Conservation (phyloP, 2,888 invertebrate genomes). For the Odontocolon sp. region DNA sequence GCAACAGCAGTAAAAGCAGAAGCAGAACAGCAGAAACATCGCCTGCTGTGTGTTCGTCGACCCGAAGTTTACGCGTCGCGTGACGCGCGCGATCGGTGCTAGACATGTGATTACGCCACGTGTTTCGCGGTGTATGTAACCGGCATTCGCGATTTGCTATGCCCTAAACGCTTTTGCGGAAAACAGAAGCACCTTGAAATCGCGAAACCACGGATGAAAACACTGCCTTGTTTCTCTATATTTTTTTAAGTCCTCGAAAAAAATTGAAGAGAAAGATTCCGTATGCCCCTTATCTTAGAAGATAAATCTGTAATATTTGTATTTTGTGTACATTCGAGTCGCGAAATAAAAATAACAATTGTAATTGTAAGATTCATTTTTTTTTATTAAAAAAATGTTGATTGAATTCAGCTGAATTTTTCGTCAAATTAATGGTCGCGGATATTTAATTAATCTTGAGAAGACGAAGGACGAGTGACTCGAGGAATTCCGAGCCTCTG, state of each 20-base stretch:
- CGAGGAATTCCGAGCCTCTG: too few species aligned
- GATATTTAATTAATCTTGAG: too few species aligned
- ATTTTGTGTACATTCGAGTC: conserved; percentile 71
- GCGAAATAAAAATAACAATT: conserved; percentile 64
- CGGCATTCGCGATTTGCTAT: conserved; percentile 35
- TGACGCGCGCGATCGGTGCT: conserved; percentile 71
- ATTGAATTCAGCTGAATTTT: not conserved
- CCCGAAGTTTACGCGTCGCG: conserved; percentile 68
- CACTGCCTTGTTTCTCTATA: conserved; percentile 34
- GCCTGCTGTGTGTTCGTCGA: conserved; percentile 61
- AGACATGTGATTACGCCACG: conserved; percentile 72
- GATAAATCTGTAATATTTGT: conserved; percentile 72
- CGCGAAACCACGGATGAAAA: not conserved
- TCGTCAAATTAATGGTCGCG: too few species aligned
- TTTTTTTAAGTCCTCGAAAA: conserved; percentile 12
- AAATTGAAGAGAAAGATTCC: conserved; percentile 14
- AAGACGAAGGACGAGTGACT: too few species aligned
- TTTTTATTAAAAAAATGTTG: conserved; percentile 6
- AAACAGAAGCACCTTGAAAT: conserved; percentile 61
- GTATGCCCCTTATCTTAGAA: conserved; percentile 4
- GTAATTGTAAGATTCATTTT: conserved; percentile 49
- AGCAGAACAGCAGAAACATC: conserved; percentile 18
- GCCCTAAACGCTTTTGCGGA: conserved; percentile 68
- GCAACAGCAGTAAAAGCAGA: conserved; percentile 2
- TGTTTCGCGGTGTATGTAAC: conserved; percentile 58